Evolutionary conservation across 2,888 invertebrate genomes (phyloP), one percentile per base, ranked within the genome.

Genomic region (Caenorhabditis doughertyi): DNA sequence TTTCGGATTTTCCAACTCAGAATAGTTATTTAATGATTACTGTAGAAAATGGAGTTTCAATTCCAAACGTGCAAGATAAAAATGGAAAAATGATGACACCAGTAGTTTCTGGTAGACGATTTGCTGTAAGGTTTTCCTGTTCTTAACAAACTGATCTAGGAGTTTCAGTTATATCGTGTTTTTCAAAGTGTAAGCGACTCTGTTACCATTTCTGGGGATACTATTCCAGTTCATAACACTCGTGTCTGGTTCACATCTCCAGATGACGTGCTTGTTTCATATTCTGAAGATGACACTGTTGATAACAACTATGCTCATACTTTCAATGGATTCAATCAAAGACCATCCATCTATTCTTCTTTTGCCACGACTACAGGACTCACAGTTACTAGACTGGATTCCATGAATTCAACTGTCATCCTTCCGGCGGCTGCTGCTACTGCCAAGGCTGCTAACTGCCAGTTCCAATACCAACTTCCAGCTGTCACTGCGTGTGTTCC

Each of bases 271-370:
- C 68, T 83, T 13, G 47, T 83, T 16, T 74, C 79, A 0, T 83
- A 79, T 39, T 74, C 73, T n/a, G 65, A 73, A 35, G 79, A 79
- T 70, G 68, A 73, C 16, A 47, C 70, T n/a, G 70, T 79, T 11
- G 83, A 83, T 29, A 79, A 79, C 39, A 76, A 76, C 64, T 64
- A 73, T 47, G 79, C 83, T 0, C 67, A 83, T 58, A 74, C 83
- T 8, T 83, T 83, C 67, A 74, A 68, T 21, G 73, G 68, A 11
- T 67, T 53, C 53, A 53, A 62, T 18, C 83, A 83, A 47, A 49
- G 70, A 3, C 70, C 79, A n/a, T 67, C 73, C 0, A 29, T 83
- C 16, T 83, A 79, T 42, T 79, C 83, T 1, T 70, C 79, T 0
- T 70, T 83, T 13, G 55, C 64, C 18, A 21, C 27, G 3, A 74